Conservation (phyloP, 1,140 invertebrate genomes). For the Ylistrum balloti region DNA sequence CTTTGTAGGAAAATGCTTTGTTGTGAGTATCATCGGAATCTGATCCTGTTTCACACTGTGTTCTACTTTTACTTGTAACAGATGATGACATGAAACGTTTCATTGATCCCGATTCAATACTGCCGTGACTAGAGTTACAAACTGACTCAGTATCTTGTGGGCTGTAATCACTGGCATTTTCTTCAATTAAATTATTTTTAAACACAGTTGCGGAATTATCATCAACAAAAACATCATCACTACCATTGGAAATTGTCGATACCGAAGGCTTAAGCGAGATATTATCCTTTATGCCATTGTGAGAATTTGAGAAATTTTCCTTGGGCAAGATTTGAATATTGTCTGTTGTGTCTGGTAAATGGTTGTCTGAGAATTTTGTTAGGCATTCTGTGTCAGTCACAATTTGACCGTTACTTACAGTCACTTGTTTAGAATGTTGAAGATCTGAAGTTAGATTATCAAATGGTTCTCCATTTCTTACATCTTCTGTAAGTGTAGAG, state of each 20-base stretch:
- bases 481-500: not conserved
- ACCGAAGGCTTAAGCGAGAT: not conserved
- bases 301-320: not conserved
- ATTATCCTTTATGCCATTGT: not conserved
- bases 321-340: not conserved
- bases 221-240: constrained; percentile 21
- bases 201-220: not conserved
- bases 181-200: not conserved
- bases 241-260: not conserved
- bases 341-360: not conserved
- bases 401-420: not conserved
- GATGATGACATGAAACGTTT: constrained; percentile 42
- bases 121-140: constrained; percentile 60
- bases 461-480: not conserved
- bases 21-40: not conserved
- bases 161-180: constrained; percentile 46
- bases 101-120: not conserved
- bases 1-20: not conserved
- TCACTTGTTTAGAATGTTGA: not conserved
- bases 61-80: not conserved
- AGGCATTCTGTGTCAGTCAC: not conserved
- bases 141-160: constrained; percentile 61
- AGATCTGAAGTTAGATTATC: not conserved
- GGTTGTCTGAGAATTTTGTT: not conserved
- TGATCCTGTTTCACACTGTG: not conserved